phyloP scores from a whole-genome alignment of 2,888 invertebrate species.

The Acanthoscelides obtectus region DNA sequence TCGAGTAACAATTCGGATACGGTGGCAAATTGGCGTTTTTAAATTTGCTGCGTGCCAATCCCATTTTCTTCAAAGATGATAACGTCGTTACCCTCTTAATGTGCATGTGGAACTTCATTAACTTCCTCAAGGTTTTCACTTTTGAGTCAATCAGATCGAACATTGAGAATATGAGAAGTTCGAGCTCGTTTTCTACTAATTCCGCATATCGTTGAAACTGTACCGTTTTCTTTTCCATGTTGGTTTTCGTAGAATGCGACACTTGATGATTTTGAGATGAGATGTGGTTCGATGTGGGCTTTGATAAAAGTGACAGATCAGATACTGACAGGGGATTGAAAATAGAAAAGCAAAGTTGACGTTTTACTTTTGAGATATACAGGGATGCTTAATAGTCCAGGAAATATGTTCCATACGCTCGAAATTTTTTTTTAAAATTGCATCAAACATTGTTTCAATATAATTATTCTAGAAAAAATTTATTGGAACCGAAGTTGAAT shows the following conservation, averaged over 20 bases:
- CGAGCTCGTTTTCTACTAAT: constrained; percentile 22
- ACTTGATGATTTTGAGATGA: background rate
- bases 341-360: background rate
- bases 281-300: background rate
- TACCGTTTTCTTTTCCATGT: constrained; percentile 16
- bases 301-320: background rate
- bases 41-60: background rate
- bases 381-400: no score
- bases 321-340: background rate
- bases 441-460: no score
- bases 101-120: constrained; percentile 22
- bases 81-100: constrained; percentile 15
- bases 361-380: background rate
- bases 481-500: no score
- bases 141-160: constrained; percentile 23
- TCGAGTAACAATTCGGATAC: background rate
- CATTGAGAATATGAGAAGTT: constrained; percentile 20
- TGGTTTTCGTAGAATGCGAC: background rate
- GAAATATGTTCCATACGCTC: no score
- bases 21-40: background rate
- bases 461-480: no score
- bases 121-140: constrained; percentile 18
- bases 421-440: no score
- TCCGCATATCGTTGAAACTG: constrained; percentile 21
- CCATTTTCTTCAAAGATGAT: background rate